These are phyloP conservation scores for Phoxinus phoxinus DNA, from an alignment of 2,113 vertebrate genomes.

Conservation along the genomic window DNA sequence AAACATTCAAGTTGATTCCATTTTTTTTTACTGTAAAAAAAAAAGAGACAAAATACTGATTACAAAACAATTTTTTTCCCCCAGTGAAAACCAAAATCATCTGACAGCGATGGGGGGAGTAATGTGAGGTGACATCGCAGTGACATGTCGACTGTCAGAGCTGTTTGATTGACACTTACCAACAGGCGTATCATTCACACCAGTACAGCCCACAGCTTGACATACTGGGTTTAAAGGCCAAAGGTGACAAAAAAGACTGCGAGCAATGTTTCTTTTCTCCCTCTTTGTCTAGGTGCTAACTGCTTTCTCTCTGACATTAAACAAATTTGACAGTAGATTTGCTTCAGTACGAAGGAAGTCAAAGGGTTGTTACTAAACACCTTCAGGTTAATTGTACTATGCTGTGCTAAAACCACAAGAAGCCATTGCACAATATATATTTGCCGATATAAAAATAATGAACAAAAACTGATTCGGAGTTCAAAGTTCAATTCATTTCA, in stretches of 20 bases:
- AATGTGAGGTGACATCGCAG: slow-evolving; percentile 11
- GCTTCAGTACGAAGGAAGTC: neutral
- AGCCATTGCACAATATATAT: neutral
- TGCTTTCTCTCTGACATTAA: slow-evolving; percentile 46
- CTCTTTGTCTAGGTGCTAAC: slow-evolving; percentile 28
- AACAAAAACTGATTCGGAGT: neutral
- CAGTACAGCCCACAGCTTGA: slow-evolving; percentile 5
- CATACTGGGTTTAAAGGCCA: slow-evolving; percentile 20
- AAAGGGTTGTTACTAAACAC: slow-evolving; percentile 6
- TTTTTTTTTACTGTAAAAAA: too few species aligned
- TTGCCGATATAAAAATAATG: neutral
- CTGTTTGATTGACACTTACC: slow-evolving; percentile 27
- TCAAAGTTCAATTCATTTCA: neutral
- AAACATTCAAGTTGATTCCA: too few species aligned
- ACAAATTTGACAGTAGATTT: slow-evolving; percentile 14
- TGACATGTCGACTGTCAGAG: slow-evolving; percentile 19
- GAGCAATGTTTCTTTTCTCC: neutral
- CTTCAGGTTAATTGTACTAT: neutral
- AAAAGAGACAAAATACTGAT: neutral
- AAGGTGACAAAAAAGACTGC: slow-evolving; percentile 29
- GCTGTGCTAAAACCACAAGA: neutral
- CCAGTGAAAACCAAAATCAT: neutral
- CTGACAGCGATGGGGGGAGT: neutral
- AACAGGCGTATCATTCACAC: slow-evolving; percentile 33
- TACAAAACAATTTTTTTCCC: neutral